These are phyloP conservation scores for Staurois parvus DNA, from an alignment of 2,797 vertebrate species.

Conservation along the genomic window DNA sequence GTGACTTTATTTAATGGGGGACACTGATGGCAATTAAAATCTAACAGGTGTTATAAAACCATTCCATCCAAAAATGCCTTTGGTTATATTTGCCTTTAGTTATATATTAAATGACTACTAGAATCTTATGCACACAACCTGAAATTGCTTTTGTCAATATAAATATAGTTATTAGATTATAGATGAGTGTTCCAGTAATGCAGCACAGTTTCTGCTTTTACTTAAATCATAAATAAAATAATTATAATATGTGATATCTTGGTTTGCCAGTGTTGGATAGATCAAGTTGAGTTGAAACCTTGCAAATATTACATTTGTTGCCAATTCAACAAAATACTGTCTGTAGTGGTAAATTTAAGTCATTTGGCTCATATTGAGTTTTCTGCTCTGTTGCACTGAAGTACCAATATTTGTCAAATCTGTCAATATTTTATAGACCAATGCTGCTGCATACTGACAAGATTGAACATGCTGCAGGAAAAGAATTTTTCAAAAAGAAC, in stretches of 20 bases:
- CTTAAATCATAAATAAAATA: background rate
- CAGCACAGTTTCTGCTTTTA: background rate
- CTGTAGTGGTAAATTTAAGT: constrained; percentile 35
- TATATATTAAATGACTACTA: too few species aligned
- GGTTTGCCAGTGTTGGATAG: constrained; percentile 8
- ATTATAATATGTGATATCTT: constrained; percentile 17
- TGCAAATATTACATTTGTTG: constrained; percentile 22
- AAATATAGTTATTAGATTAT: background rate
- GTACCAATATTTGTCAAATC: constrained; percentile 50
- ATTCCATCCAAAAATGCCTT: too few species aligned
- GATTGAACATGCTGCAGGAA: constrained; percentile 11
- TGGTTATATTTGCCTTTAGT: too few species aligned
- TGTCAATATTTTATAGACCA: constrained; percentile 42
- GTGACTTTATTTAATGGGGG: too few species aligned
- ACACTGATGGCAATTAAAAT: too few species aligned
- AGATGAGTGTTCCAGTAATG: background rate
- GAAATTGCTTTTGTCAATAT: too few species aligned
- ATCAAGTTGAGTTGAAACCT: constrained; percentile 28
- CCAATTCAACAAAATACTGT: constrained; percentile 21
- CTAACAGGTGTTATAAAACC: too few species aligned
- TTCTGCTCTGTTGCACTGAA: constrained; percentile 47
- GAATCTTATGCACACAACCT: too few species aligned
- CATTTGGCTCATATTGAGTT: constrained; percentile 42
- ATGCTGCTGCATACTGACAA: background rate
- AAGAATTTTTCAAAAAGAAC: background rate